Evolutionary conservation across 64 coral and sea anemone species (phyloP).

Genomic region (Montipora sp.): DNA sequence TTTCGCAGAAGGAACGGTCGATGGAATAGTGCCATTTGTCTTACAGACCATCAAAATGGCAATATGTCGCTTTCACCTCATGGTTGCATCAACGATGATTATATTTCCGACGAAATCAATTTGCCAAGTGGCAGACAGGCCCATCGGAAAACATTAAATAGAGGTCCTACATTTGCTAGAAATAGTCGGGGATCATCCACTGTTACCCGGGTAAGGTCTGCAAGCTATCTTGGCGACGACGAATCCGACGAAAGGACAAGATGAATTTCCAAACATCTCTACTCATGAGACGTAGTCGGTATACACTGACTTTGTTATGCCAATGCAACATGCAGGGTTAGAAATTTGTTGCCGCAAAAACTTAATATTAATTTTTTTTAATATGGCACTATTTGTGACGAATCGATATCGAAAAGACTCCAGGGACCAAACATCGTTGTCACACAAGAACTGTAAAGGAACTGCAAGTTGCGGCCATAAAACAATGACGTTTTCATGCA

Average conservation of each 20-base stretch:
- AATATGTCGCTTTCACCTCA: neutral
- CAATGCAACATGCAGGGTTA: no score
- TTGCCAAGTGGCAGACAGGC: neutral
- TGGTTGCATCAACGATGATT: neutral
- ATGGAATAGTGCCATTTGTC: slow-evolving; percentile 38
- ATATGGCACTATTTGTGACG: no score
- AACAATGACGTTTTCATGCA: no score
- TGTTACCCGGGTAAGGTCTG: slow-evolving; percentile 5
- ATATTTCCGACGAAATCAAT: slow-evolving; percentile 15
- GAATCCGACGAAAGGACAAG: neutral
- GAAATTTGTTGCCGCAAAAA: no score
- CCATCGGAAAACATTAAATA: neutral
- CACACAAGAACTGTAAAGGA: no score
- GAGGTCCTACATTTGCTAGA: neutral
- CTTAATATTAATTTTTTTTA: no score
- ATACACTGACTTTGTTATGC: no score
- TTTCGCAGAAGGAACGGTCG: neutral
- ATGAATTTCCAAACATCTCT: neutral
- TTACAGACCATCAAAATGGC: slow-evolving; percentile 27
- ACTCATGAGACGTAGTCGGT: no score
- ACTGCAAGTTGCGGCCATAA: no score
- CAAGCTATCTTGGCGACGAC: slow-evolving; percentile 39
- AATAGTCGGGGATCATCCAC: neutral
- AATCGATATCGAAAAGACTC: no score
- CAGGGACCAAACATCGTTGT: no score